Base-by-base conservation (phyloP, 2,888 invertebrate species). In the Barypeithes pellucidus region DNA sequence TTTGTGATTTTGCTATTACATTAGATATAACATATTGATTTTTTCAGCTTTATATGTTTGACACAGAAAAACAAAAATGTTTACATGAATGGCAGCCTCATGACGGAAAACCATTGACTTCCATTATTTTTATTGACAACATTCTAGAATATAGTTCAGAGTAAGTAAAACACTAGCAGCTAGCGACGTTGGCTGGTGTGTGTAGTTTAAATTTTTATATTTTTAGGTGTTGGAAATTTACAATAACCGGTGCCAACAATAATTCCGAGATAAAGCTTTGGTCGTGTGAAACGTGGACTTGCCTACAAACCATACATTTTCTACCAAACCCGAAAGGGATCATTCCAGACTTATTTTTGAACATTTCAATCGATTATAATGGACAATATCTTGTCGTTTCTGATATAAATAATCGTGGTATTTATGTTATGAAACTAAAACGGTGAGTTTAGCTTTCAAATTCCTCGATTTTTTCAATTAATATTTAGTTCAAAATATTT, bases 31-130 rank as follows among this genome's bases (percentile, higher is more conserved):
- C n/a, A 9, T 29, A 29, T 29, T 96, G 88, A 96, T 95, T 96
- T 87, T 96, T 95, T 85, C 94, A 97, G 89, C 91, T 94, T 47
- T 93, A 93, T 85, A 90, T 93, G 86, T 90, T 91, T 77, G 89
- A 88, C 67, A 90, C 91, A 79, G 89, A 89, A 78, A 90, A 91
- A 78, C 94, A 93, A 3, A 90, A 95, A 77, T 96, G 96, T 86
- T 88, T 98, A 75, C 96, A 98, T 87, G 91, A 95, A 82, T 97
- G 98, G 98, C 91, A 92, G 82, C 98, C 98, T 0, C 98, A 98
- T 84, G 93, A 90, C 50, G 96, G 96, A 4, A 91, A 93, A 81
- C 93, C 96, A 0, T 90, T 98, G 71, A 94, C 94, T 39, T 94
- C 93, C 22, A 89, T 98, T n/a, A 94, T 95, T 86, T 98, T 98